phyloP scores from a whole-genome alignment of 2,113 vertebrate species.

The Colius striatus region DNA sequence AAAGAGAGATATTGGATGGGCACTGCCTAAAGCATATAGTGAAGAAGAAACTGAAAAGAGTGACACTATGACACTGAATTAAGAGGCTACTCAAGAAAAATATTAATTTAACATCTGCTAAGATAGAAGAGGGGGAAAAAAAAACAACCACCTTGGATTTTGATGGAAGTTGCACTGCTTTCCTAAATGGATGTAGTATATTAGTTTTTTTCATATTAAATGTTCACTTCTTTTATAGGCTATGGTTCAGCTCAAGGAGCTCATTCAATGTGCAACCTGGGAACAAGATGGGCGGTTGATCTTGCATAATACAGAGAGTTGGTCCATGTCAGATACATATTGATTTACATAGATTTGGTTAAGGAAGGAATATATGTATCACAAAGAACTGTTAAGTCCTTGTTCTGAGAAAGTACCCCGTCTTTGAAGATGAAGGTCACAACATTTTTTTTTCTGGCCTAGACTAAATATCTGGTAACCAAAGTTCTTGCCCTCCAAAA shows the following conservation, averaged over 20 bases:
- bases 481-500: not conserved
- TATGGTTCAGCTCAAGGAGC: not conserved
- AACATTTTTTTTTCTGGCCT: not conserved
- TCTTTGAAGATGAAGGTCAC: not conserved
- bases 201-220: not conserved
- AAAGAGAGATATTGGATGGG: not conserved
- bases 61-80: not conserved
- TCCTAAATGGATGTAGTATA: not conserved
- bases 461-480: not conserved
- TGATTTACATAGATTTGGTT: not conserved
- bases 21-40: accelerated
- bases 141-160: not conserved
- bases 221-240: accelerated
- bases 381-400: accelerated
- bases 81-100: not conserved
- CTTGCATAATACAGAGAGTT: not conserved
- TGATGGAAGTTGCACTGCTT: not conserved
- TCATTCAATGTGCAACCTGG: not conserved
- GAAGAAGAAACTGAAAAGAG: not conserved
- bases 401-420: not conserved
- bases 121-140: not conserved
- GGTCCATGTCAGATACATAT: not conserved
- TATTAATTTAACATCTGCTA: not conserved
- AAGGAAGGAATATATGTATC: not conserved
- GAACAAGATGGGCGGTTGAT: not conserved